Percentiles rank a stretch among this genome's conserved stretches.
These are phyloP conservation scores for Orchesella flavescens DNA, from an alignment of 2,888 invertebrate genomes.

Conservation along the genomic window DNA sequence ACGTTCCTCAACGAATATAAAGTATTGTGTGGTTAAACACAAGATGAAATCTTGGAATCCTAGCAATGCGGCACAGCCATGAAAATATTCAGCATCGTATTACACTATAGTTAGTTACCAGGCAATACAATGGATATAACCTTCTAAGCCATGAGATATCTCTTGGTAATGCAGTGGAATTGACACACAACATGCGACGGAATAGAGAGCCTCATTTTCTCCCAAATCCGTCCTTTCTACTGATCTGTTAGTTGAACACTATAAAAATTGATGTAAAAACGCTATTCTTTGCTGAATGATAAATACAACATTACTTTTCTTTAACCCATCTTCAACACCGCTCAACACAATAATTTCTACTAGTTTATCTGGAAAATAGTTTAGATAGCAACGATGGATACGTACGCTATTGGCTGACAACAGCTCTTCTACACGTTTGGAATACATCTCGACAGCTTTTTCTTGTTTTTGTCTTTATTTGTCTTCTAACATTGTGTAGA, in stretches of 20 bases:
- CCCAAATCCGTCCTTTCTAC: neutral
- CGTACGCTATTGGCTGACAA: no score
- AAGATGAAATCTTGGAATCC: conserved; percentile 19
- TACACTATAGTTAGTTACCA: neutral
- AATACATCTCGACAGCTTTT: no score
- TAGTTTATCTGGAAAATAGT: neutral
- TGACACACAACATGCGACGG: neutral
- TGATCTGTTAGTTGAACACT: neutral
- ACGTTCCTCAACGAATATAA: neutral
- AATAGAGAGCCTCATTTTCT: neutral
- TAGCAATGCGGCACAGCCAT: neutral
- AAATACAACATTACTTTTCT: no score
- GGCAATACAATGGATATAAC: neutral
- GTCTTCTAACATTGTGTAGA: no score
- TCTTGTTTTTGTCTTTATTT: no score
- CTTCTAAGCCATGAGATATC: neutral
- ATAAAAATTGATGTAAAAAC: no score
- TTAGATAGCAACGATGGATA: no score
- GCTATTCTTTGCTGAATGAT: no score
- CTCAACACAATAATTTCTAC: neutral
- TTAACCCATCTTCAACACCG: no score
- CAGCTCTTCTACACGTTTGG: no score
- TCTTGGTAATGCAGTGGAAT: neutral
- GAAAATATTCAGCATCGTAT: neutral
- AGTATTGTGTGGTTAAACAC: neutral